Evolutionary conservation across 2,888 invertebrate genomes (phyloP), one percentile per base, ranked within the genome.

Genomic region (Dysmachus trigonus): DNA sequence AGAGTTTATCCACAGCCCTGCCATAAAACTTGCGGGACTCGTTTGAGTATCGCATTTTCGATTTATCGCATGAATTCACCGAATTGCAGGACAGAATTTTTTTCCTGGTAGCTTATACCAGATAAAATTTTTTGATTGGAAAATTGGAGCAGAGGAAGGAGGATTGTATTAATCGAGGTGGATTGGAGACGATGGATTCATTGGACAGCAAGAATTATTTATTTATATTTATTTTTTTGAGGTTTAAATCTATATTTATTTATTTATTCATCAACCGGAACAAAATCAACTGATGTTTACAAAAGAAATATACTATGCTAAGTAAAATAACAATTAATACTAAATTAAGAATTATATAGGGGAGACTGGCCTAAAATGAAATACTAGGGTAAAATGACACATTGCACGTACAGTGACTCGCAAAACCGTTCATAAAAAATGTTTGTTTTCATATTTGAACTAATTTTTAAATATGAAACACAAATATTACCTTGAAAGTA

Each of bases 21-120:
- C 5, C 35, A 35, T 13, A 13, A 22, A 22, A 62, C 71, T 82
- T 71, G 30, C 38, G 18, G 22, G 53, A 85, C 47, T 74, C 74
- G 73, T 85, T 85, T 85, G 85, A 85, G 85, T 47, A 85, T 73
- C 41, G 62, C 35, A 87, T 90, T 91, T 91, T 91, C 91, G 90
- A 91, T 91, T 91, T 91, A 89, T 88, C 89, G 91, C 91, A 90
- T 90, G 91, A 91, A 90, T 89, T 88, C 90, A 89, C 88, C 87
- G 87, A 89, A 89, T 89, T 88, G 88, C 88, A 85, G 86, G 81
- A 86, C 33, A 79, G 87, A 82, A n/a, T 62, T 53, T 71, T 51
- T 53, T 62, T 22, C 71, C 53, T 81, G 53, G 2, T 51, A n/a
- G 15, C 53, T 62, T 18, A 62, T 62, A 62, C 27, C 0, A 7